phyloP scores from a whole-genome alignment of 2,888 invertebrate genomes.

The Philonicus albiceps region DNA sequence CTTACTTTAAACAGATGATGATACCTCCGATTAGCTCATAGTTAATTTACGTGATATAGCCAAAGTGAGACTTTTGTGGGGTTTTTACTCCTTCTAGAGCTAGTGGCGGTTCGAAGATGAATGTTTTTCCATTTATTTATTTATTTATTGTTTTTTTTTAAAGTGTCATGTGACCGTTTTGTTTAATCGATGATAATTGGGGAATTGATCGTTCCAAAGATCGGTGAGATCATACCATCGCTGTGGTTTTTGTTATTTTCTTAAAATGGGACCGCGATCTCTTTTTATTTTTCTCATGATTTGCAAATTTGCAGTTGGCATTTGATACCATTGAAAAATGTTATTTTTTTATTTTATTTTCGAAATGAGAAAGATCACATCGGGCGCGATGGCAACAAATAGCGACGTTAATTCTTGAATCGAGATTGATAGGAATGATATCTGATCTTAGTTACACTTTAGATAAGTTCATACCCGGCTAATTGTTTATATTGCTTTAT shows the following conservation, averaged over 20 bases:
- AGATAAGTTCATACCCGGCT: not conserved
- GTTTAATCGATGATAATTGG: conserved; percentile 18
- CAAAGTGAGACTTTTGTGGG: not conserved
- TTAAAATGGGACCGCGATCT: not conserved
- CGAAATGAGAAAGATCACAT: not conserved
- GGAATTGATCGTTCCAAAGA: conserved; percentile 2
- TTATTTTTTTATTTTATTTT: not conserved
- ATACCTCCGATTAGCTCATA: not conserved
- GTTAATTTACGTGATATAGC: not conserved
- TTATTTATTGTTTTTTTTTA: no score
- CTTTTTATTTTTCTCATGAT: not conserved
- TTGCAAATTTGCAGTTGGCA: not conserved
- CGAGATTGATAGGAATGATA: not conserved
- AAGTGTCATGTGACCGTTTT: conserved; percentile 7
- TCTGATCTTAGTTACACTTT: not conserved
- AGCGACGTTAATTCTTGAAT: not conserved
- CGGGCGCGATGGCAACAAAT: not conserved
- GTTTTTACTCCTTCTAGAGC: not conserved
- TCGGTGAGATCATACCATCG: conserved; percentile 7
- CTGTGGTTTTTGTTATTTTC: not conserved
- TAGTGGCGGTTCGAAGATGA: not conserved
- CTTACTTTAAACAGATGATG: not conserved
- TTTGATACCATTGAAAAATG: not conserved
- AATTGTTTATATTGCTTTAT: not conserved
- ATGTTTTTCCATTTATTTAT: no score